These are phyloP conservation scores for Mamestra brassicae DNA, from an alignment of 2,888 invertebrate species.

Conservation along the genomic window DNA sequence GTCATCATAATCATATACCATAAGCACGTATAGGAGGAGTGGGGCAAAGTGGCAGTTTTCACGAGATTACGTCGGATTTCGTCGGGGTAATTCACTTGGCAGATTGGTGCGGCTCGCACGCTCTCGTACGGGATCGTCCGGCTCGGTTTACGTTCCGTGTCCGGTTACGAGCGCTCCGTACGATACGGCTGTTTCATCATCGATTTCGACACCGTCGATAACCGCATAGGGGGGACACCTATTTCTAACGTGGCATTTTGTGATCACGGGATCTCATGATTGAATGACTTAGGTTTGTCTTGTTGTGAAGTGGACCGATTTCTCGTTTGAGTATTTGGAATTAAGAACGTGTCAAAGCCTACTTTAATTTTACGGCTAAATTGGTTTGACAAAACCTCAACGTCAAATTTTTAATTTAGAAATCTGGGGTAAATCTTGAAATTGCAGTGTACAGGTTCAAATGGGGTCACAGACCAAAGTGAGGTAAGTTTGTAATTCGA, in stretches of 20 bases:
- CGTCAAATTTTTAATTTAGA: no score
- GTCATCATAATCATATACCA: constrained; percentile 54
- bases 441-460: neutral
- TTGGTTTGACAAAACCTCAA: neutral
- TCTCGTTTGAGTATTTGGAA: neutral
- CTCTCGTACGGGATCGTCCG: constrained; percentile 58
- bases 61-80: constrained; percentile 70
- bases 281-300: constrained; percentile 12
- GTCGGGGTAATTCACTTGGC: constrained; percentile 72
- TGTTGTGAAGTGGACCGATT: neutral
- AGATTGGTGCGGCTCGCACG: constrained; percentile 67
- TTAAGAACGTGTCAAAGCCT: neutral
- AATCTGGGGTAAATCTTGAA: neutral
- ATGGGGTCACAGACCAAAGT: neutral
- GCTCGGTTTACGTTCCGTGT: constrained; percentile 66
- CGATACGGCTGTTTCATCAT: constrained; percentile 64
- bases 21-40: constrained; percentile 47
- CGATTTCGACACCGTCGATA: constrained; percentile 57
- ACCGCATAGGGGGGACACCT: constrained; percentile 36
- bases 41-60: constrained; percentile 66
- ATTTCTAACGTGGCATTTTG: constrained; percentile 34
- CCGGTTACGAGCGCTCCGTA: constrained; percentile 65
- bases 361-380: neutral
- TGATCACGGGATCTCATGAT: neutral
- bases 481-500: neutral